Evolutionary conservation across 2,797 vertebrate species (phyloP), one percentile per base, ranked within the genome.

Genomic region (Paratrypauchen microcephalus): DNA sequence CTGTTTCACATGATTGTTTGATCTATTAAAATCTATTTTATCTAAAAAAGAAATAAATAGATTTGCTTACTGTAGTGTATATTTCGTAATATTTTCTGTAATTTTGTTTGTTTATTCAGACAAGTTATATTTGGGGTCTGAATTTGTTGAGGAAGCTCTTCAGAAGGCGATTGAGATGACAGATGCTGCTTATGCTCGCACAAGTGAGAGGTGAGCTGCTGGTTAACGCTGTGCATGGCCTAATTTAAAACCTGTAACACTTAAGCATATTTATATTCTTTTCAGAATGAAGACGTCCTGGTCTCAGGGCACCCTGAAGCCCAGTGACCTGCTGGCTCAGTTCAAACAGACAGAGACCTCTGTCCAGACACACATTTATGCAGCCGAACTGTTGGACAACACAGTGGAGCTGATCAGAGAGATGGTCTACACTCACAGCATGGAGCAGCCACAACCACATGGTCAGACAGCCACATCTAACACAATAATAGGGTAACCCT

Each of bases 401-500:
- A 93, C 94, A 0, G 92, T 95, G 79, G 94, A 94, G 77, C 86
- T 95, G 81, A 94, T 95, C 81, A 83, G 93, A 74, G 92, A 95
- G 88, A 93, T 95, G 93, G 94, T 94, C 70, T 95, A 95, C 88
- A 94, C 92, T 0, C 87, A 91, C 86, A 87, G 83, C 1, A 93
- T 94, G 93, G 78, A 69, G 64, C 86, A 88, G 76, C 85, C 89
- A 26, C 78, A 71, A 60, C 77, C 84, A 56, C 84, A 86, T 5
- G 93, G 94, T 94, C 91, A 19, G 58, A 36, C 9, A 15, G 12
- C 1, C 1, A 23, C 54, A 8, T 50, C 48, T 48, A 48, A 41
- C 39, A 23, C 21, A 23, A 23, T 55, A 9, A 21, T 11, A 13
- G 1, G 1, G 11, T 23, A 23, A 23, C n/a, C 9, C n/a, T 50